A percentile compares a stretch with the other conserved stretches of the same genome.
Conservation (phyloP, 1,140 invertebrate genomes). For the Calliopsis andreniformis region DNA sequence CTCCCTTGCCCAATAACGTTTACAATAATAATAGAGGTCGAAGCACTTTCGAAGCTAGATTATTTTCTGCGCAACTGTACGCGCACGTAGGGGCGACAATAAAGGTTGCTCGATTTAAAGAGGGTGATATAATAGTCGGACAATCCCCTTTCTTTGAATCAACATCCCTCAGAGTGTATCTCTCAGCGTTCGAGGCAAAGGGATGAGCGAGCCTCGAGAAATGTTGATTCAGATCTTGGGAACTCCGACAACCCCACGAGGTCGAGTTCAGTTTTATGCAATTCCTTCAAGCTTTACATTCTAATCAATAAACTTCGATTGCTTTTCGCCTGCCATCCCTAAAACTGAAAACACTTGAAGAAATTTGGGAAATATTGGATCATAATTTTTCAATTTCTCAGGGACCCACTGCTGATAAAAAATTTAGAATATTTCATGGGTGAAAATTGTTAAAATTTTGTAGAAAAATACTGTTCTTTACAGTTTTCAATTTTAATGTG, state of each 20-base stretch:
- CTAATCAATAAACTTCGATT: not conserved
- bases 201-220: constrained; percentile 31
- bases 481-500: too few species aligned
- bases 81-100: constrained; percentile 5
- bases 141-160: constrained; percentile 26
- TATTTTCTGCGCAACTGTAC: not conserved
- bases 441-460: too few species aligned
- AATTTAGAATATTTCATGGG: too few species aligned
- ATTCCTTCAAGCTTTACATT: not conserved
- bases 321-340: not conserved
- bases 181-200: not conserved
- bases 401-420: too few species aligned
- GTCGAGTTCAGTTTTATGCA: constrained; percentile 14
- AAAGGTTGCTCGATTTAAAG: constrained; percentile 7
- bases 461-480: too few species aligned
- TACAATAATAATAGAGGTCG: not conserved
- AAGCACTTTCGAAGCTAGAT: not conserved
- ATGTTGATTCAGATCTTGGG: constrained; percentile 34
- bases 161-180: constrained; percentile 18
- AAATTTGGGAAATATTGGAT: not conserved
- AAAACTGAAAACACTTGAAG: not conserved
- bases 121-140: not conserved
- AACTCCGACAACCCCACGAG: not conserved
- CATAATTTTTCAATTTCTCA: not conserved
- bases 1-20: not conserved